A percentile compares a stretch with the other conserved stretches of the same genome.
Evolutionary conservation across 1,140 invertebrate species (phyloP).

Genomic region (Venustaconcha ellipsiformis): DNA sequence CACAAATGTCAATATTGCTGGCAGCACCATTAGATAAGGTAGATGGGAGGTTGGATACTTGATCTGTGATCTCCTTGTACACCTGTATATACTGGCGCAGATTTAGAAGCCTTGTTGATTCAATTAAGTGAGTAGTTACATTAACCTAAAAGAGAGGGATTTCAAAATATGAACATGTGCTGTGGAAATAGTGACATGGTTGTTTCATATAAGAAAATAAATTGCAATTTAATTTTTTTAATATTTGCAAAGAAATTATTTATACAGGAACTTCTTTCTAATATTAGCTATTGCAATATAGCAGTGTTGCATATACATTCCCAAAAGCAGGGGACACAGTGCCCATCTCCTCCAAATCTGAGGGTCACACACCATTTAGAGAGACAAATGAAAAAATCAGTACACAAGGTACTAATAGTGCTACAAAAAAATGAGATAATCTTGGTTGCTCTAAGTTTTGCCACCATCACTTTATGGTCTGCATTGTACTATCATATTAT

Average conservation of each 20-base stretch:
- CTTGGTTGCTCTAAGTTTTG: too few relatives aligned
- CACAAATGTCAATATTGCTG: constrained; percentile 38
- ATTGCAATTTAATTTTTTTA: neutral
- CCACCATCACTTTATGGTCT: too few relatives aligned
- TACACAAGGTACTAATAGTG: too few relatives aligned
- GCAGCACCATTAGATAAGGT: constrained; percentile 5
- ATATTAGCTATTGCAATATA: neutral
- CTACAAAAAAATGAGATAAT: too few relatives aligned
- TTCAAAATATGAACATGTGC: neutral
- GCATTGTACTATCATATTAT: too few relatives aligned
- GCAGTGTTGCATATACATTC: too few relatives aligned
- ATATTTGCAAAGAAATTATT: neutral
- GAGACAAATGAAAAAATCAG: too few relatives aligned
- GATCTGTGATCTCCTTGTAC: constrained; percentile 64
- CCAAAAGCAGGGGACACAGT: too few relatives aligned
- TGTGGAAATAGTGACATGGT: neutral
- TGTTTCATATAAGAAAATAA: neutral
- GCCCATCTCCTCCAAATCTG: too few relatives aligned
- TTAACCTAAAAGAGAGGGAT: constrained; percentile 45
- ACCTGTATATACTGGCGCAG: constrained; percentile 72
- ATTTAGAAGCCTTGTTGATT: constrained; percentile 73
- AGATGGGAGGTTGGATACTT: constrained; percentile 46
- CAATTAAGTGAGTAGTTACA: constrained; percentile 61
- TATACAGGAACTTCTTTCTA: neutral
- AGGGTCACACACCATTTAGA: too few relatives aligned